Evolutionary conservation across 2,888 invertebrate species (phyloP).

Genomic region (Cistogaster globosa): DNA sequence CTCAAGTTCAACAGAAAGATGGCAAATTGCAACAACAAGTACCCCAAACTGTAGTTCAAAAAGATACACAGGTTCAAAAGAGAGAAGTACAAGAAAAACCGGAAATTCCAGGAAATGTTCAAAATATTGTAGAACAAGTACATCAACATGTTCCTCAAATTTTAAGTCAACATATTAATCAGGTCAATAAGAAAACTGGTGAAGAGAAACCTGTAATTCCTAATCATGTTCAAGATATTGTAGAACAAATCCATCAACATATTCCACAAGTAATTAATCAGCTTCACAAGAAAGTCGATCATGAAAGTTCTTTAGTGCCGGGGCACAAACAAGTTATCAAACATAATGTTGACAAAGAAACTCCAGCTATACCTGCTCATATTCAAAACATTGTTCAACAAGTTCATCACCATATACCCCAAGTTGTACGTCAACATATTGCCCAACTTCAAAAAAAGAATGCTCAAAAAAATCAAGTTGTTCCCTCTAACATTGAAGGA

Average conservation of each 20-base stretch:
- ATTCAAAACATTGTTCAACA: constrained; percentile 69
- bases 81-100: neutral
- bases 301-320: neutral
- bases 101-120: neutral
- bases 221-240: constrained; percentile 17
- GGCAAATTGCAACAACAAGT: constrained; percentile 63
- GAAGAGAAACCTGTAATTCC: neutral
- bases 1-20: neutral
- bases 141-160: constrained; percentile 37
- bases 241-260: constrained; percentile 57
- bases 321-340: neutral
- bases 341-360: constrained; percentile 8
- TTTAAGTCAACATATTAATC: neutral
- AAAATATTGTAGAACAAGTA: neutral
- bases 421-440: constrained; percentile 27
- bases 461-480: neutral
- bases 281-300: constrained; percentile 9
- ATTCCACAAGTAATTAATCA: constrained; percentile 54
- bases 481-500: neutral
- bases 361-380: neutral
- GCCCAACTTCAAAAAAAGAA: constrained; percentile 13
- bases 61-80: neutral
- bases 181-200: neutral
- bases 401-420: constrained; percentile 61
- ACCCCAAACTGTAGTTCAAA: constrained; percentile 51